phyloP scores from a whole-genome alignment of 1,140 invertebrate species.

The Orchesella cincta region DNA sequence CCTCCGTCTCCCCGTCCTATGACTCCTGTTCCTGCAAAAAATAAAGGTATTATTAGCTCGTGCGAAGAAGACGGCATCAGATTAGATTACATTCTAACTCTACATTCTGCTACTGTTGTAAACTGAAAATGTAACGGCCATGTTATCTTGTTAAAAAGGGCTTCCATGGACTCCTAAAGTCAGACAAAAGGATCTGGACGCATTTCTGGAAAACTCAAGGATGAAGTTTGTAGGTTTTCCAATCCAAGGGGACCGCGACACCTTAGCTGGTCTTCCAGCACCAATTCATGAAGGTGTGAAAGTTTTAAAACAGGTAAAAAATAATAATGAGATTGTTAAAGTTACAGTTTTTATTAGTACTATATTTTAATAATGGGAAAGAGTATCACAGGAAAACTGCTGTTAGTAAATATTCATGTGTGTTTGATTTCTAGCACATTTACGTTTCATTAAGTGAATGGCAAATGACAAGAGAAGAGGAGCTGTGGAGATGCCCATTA shows the following conservation, averaged over 20 bases:
- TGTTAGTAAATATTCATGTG: no score
- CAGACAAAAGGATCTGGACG: conserved; percentile 87
- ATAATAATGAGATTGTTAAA: not conserved
- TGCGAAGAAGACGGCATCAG: not conserved
- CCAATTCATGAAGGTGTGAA: conserved; percentile 93
- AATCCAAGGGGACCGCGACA: conserved; percentile 78
- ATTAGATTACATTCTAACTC: not conserved
- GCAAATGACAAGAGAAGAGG: conserved; percentile 80
- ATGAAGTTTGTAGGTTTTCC: conserved; percentile 94
- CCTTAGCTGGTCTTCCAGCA: conserved; percentile 83
- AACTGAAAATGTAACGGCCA: not conserved
- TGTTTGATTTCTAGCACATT: conserved; percentile 66
- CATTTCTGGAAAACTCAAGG: conserved; percentile 85
- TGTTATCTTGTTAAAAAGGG: conserved; percentile 55
- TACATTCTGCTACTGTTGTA: not conserved
- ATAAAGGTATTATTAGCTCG: conserved; percentile 50
- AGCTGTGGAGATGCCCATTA: conserved; percentile 58
- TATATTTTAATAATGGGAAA: no score
- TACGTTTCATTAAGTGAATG: conserved; percentile 80
- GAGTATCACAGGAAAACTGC: no score
- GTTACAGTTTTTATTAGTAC: not conserved
- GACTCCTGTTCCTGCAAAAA: conserved; percentile 57
- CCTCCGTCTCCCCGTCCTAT: conserved; percentile 61
- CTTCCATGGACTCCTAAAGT: conserved; percentile 96
- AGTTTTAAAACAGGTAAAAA: conserved; percentile 73